Base-by-base conservation (phyloP, 2,797 vertebrate genomes). In the Coregonus suidteri region DNA sequence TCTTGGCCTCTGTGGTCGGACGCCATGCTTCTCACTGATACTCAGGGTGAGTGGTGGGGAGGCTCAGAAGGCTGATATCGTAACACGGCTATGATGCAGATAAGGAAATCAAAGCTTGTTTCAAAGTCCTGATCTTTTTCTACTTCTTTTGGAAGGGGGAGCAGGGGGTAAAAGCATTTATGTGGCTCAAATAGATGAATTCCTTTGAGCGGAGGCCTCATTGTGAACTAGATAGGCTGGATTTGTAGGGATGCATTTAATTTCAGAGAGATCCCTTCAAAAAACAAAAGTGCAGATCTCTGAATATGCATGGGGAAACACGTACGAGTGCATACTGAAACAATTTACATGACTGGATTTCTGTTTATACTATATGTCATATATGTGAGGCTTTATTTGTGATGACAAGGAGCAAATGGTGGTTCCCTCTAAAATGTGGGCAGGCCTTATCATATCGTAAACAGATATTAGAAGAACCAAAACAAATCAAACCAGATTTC, bases 401-500 rank as follows among this genome's bases (percentile, higher is more conserved):
- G 30, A 47, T 67, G 54, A 16, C 69, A 74, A 35, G 54, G 31
- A 20, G 54, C 34, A 37, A 34, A 62, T 64, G 6, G 14, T 35
- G 16, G 31, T 62, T 41, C 6, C 54, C 53, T 74, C 34, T 35
- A 41, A 35, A 68, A 64, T 16, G 54, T 41, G 11, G 31, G 85
- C 16, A 54, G 37, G 75, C 79, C 84, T 71, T 59, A 85, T 86
- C 83, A 76, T 52, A 76, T 79, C 81, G 72, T 78, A 41, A 86
- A 82, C 77, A 86, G 56, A 71, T 82, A 89, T 81, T 77, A 82
- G 73, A 78, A 86, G 78, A 89, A 87, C 87, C 88, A 92, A 88
- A 86, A 85, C 85, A 84, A 90, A 89, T 86, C 83, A 89, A 84
- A 91, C 90, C 85, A 91, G 88, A 90, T 87, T 90, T 89, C 82